Evolutionary conservation across 2,888 invertebrate species (phyloP), one percentile per base, ranked within the genome.

Genomic region (Tineola bisselliella): DNA sequence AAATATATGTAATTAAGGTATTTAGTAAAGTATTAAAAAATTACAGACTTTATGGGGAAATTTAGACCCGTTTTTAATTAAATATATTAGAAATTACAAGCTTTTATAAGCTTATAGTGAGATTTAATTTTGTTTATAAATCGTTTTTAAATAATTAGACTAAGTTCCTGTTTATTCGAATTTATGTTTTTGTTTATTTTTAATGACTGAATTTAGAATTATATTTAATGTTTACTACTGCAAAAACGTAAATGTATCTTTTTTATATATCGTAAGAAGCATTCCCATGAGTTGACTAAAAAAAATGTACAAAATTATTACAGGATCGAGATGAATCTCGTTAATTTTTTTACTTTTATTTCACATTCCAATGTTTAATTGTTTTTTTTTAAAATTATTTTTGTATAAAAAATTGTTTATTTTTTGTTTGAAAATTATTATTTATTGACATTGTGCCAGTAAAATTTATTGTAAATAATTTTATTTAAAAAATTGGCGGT

Each of bases 371-470:
- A 13, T 13, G 15, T 48, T 15, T 48, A 3, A 15, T 48, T n/a
- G 15, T 48, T 48, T n/a, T 13, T 48, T 2, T 17, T 44, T 44
- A 10, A 44, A 17, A 15, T 5, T 17, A 10, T 48, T 17, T 15
- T 48, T 48, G 3, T 17, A 48, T 3, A 48, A 48, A 48, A 48
- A n/a, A 48, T 48, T 1, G 6, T 5, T 44, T 44, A 44, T 44
- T 44, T 10, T 15, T 48, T 48, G 18, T 48, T 48, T 48, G 48
- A 17, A 25, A 54, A 25, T 54, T 25, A 25, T 12, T 48, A 3
- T 48, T 2, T 17, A 52, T 52, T 52, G 52, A 52, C 17, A 54
- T 54, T 54, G 54, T 54, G 54, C 54, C 54, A 54, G 54, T 54
- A 19, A 8, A 52, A 19, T 25, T 54, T 25, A 25, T 54, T 54